Evolutionary conservation across 1,140 invertebrate species (phyloP).

Genomic region (Ceratina australensis): DNA sequence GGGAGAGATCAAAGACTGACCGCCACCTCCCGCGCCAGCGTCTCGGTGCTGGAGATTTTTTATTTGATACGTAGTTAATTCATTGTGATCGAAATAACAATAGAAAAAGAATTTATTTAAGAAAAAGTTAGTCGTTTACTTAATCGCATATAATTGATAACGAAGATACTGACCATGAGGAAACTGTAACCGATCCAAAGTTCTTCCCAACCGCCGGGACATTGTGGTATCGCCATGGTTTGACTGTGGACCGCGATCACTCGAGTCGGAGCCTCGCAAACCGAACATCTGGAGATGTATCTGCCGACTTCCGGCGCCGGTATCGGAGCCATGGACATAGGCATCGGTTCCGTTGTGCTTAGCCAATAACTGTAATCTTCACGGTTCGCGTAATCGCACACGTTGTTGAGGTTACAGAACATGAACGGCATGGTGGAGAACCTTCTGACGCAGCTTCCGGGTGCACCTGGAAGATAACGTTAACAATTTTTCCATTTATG

Average conservation of each 20-base stretch:
- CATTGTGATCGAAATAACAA: too few species aligned
- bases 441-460: constrained; percentile 92
- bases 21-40: constrained; percentile 92
- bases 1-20: constrained; percentile 94
- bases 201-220: constrained; percentile 92
- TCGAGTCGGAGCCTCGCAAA: constrained; percentile 93
- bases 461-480: constrained; percentile 78
- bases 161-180: constrained; percentile 85
- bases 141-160: not conserved
- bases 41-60: constrained; percentile 89
- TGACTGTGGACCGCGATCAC: constrained; percentile 96
- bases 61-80: too few species aligned
- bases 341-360: constrained; percentile 94
- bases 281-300: constrained; percentile 94
- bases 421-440: constrained; percentile 97
- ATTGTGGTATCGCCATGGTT: constrained; percentile 88
- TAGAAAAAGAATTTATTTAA: not conserved
- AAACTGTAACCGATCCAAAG: constrained; percentile 96
- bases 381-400: constrained; percentile 93
- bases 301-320: constrained; percentile 87
- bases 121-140: too few species aligned
- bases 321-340: constrained; percentile 93
- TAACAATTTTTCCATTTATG: too few species aligned
- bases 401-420: constrained; percentile 94
- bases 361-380: constrained; percentile 98